phyloP scores from a whole-genome alignment of 2,797 vertebrate species.

The Enteromius mattozi region DNA sequence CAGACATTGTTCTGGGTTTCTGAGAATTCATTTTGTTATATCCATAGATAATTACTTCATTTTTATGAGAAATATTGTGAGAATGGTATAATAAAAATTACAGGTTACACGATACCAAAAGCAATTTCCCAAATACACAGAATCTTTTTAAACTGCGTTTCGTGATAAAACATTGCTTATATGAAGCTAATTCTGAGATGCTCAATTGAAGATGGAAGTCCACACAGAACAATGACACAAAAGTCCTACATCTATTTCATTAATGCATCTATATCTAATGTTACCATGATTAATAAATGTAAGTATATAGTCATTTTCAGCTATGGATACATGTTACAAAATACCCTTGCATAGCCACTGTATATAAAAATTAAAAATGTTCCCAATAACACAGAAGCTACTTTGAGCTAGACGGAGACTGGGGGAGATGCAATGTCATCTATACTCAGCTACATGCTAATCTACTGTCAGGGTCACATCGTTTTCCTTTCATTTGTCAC shows the following conservation, averaged over 20 bases:
- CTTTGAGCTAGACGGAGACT: not conserved
- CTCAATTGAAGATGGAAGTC: conserved; percentile 16
- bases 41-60: conserved; percentile 30
- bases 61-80: conserved; percentile 48
- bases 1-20: conserved; percentile 43
- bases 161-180: not conserved
- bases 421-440: not conserved
- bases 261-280: conserved; percentile 31
- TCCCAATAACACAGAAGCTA: conserved; percentile 24
- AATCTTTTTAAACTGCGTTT: not conserved
- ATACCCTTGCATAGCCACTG: conserved; percentile 48
- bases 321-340: conserved; percentile 37
- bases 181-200: conserved; percentile 12
- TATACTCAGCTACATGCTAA: not conserved
- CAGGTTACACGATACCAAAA: conserved; percentile 14
- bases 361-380: conserved; percentile 39
- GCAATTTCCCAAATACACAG: not conserved
- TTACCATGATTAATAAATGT: conserved; percentile 11
- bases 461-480: conserved; percentile 44
- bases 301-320: not conserved
- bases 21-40: conserved; percentile 1
- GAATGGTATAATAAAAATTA: not conserved
- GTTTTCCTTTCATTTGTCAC: conserved; percentile 39
- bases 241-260: conserved; percentile 15
- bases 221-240: conserved; percentile 19